Conservation (phyloP, 2,797 vertebrate genomes). For the Threskiornis aethiopicus region DNA sequence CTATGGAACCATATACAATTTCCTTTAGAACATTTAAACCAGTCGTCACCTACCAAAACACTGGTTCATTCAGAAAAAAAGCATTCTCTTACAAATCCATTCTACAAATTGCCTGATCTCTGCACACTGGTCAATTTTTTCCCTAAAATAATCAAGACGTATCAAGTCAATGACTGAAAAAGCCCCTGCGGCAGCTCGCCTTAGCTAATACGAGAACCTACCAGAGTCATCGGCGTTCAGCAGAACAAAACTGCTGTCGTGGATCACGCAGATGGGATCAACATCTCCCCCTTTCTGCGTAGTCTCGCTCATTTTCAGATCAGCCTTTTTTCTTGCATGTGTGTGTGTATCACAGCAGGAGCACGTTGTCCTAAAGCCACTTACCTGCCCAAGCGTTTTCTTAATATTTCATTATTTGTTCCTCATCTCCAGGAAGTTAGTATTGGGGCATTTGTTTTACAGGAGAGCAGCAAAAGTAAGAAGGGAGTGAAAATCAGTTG, state of each 20-base stretch:
- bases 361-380: background rate
- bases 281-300: background rate
- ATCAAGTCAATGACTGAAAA: background rate
- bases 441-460: background rate
- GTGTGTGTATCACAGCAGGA: background rate
- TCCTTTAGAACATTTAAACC: background rate
- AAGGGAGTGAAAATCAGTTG: background rate
- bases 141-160: background rate
- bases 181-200: background rate
- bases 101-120: background rate
- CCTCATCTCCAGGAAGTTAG: background rate
- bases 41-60: background rate
- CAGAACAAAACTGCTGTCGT: background rate
- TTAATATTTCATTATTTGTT: background rate
- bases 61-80: background rate
- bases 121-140: background rate
- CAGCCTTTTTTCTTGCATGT: background rate
- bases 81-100: background rate
- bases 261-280: background rate
- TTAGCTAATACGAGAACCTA: background rate
- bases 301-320: background rate
- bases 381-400: background rate
- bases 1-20: background rate
- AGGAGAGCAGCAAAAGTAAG: background rate
- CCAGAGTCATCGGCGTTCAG: accelerated